These are phyloP conservation scores for Blastomussa wellsi DNA, from an alignment of 92 coral and sea anemone species.

Conservation along the genomic window DNA sequence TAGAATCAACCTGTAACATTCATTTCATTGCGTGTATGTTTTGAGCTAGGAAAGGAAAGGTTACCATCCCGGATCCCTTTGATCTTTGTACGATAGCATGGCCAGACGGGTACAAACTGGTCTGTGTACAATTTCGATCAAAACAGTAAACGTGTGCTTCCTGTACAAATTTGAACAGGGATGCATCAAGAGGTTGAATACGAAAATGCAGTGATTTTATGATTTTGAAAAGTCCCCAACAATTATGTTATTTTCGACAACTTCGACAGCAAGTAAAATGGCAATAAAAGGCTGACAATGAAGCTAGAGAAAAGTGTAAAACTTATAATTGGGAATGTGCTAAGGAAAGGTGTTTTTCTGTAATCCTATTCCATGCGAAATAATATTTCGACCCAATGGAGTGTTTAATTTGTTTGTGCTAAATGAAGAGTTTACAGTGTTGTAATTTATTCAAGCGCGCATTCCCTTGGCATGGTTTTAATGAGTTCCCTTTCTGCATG, in stretches of 20 bases:
- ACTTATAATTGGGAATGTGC: background rate
- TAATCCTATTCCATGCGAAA: background rate
- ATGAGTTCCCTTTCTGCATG: background rate
- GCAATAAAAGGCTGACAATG: background rate
- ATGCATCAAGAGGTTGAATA: background rate
- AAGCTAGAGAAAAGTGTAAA: background rate
- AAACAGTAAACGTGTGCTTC: background rate
- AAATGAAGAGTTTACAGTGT: background rate
- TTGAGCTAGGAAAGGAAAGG: background rate
- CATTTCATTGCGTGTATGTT: too few relatives aligned
- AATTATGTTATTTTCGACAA: background rate
- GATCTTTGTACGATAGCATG: background rate
- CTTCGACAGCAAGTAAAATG: background rate
- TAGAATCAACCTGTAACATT: background rate
- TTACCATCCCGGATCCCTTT: background rate
- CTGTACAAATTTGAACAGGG: background rate
- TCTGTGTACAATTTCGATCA: background rate
- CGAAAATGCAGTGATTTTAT: background rate
- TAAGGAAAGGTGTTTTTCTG: background rate
- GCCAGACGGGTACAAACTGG: background rate
- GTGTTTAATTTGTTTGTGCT: slow-evolving; percentile 4
- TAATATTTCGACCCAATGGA: background rate
- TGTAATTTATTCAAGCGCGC: background rate
- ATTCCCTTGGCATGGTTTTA: background rate
- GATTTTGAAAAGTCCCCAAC: background rate